Conservation (phyloP, 2,888 invertebrate genomes). For the Watsonalla binaria region DNA sequence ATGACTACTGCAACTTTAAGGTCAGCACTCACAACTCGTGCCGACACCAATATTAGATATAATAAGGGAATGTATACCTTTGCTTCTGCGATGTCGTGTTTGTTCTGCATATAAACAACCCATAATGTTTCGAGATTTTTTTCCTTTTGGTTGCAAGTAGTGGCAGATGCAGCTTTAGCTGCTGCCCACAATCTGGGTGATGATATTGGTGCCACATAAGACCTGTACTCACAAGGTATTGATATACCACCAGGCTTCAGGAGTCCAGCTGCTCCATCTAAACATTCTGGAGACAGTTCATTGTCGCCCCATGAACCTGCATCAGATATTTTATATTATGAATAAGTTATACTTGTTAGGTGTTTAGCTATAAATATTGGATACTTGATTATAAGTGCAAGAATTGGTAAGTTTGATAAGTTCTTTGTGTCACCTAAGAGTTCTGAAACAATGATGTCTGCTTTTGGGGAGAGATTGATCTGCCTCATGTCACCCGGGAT, state of each 20-base stretch:
- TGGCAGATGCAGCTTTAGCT: conserved; percentile 63
- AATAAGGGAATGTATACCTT: conserved; percentile 48
- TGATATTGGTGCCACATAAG: conserved; percentile 95
- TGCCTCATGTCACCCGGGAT: conserved; percentile 93
- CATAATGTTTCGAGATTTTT: conserved; percentile 89
- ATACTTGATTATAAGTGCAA: too few species aligned
- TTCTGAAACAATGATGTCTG: conserved; percentile 97
- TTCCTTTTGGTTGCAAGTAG: conserved; percentile 38
- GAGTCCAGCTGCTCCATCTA: conserved; percentile 95
- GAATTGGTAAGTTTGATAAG: not conserved
- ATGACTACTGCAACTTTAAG: too few species aligned
- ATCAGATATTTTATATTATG: conserved; percentile 7
- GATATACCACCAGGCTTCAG: conserved; percentile 92
- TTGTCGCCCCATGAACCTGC: conserved; percentile 97
- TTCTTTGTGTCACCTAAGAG: conserved; percentile 84
- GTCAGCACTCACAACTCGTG: too few species aligned
- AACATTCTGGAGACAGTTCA: conserved; percentile 98
- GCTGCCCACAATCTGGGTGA: conserved; percentile 92
- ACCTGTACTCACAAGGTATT: conserved; percentile 92
- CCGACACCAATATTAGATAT: not conserved
- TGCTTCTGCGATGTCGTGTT: conserved; percentile 86
- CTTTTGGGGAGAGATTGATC: conserved; percentile 88
- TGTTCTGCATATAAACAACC: conserved; percentile 94
- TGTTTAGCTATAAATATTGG: too few species aligned
- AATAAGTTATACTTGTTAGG: too few species aligned